Percentiles rank a stretch among this genome's conserved stretches.
phyloP scores from a whole-genome alignment of 2,797 vertebrate species.

The Scomberomorus guttatus region DNA sequence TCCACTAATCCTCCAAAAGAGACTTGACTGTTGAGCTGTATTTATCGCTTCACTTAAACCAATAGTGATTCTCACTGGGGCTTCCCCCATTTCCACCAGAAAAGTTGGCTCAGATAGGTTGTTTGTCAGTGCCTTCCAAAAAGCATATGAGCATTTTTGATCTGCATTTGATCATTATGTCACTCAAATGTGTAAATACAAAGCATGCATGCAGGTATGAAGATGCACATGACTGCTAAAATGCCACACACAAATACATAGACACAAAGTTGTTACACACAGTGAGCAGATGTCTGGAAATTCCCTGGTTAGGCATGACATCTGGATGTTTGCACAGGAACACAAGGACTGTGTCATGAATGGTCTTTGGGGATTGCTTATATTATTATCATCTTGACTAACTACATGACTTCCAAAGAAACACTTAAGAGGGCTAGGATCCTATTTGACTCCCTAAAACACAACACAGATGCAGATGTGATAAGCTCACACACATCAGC shows the following conservation, averaged over 20 bases:
- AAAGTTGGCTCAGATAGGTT: neutral
- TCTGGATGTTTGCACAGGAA: constrained; percentile 23
- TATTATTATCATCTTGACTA: constrained; percentile 21
- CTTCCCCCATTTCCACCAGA: neutral
- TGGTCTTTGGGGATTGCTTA: constrained; percentile 10
- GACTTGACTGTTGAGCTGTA: neutral
- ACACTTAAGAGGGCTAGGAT: neutral
- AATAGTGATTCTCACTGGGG: neutral
- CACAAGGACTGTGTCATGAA: constrained; percentile 6
- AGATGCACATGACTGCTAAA: constrained; percentile 5
- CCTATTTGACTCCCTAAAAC: neutral
- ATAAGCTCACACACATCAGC: constrained; percentile 11
- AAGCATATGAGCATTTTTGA: neutral
- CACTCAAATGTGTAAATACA: neutral
- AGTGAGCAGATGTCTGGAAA: constrained; percentile 34
- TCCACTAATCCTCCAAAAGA: constrained; percentile 4
- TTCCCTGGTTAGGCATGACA: constrained; percentile 12
- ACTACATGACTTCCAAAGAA: constrained; percentile 1
- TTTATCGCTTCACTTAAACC: constrained; percentile 4
- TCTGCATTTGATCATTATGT: neutral
- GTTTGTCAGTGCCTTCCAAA: neutral
- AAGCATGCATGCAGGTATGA: constrained; percentile 2
- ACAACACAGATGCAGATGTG: neutral
- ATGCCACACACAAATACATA: constrained; percentile 19
- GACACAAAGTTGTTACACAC: constrained; percentile 14